Evolutionary conservation across 2,797 vertebrate genomes (phyloP).

Genomic region (Lagocephalus sceleratus): DNA sequence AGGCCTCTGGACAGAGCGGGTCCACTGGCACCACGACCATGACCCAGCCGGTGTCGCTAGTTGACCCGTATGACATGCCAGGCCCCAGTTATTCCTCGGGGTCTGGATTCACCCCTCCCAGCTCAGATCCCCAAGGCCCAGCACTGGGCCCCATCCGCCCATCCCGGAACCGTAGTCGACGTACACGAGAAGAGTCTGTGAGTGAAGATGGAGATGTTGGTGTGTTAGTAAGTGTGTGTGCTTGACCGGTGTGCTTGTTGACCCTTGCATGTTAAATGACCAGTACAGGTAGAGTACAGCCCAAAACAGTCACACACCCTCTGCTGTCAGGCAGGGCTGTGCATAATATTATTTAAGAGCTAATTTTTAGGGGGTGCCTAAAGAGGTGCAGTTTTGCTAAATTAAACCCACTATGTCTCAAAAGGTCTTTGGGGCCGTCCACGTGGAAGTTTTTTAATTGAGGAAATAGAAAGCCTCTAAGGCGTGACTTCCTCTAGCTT

Average conservation of each 20-base stretch:
- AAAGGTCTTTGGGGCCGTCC: neutral
- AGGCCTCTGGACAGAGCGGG: conserved; percentile 85
- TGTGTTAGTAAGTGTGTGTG: conserved; percentile 79
- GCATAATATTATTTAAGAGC: conserved; percentile 7
- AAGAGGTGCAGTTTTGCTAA: neutral
- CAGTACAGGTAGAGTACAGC: conserved; percentile 16
- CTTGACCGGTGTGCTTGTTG: conserved; percentile 51
- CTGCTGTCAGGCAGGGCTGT: conserved; percentile 4
- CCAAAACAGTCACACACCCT: conserved; percentile 3
- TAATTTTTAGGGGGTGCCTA: neutral
- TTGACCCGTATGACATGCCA: conserved; percentile 91
- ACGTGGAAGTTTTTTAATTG: neutral
- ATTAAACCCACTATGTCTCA: neutral
- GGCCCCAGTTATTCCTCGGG: conserved; percentile 87
- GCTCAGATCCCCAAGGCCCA: conserved; percentile 65
- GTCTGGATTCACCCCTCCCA: conserved; percentile 69
- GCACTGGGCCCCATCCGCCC: conserved; percentile 66
- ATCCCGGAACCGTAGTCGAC: conserved; percentile 81
- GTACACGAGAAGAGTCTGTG: conserved; percentile 88
- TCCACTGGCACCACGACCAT: conserved; percentile 74
- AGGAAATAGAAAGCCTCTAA: too few relatives aligned
- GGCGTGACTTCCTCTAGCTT: neutral
- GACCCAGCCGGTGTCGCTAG: conserved; percentile 77
- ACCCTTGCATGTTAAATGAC: conserved; percentile 28
- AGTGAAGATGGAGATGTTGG: conserved; percentile 81